A percentile compares a stretch with the other conserved stretches of the same genome.
These are phyloP conservation scores for Bombus sibiricus DNA, from an alignment of 1,140 invertebrate species.

Conservation along the genomic window DNA sequence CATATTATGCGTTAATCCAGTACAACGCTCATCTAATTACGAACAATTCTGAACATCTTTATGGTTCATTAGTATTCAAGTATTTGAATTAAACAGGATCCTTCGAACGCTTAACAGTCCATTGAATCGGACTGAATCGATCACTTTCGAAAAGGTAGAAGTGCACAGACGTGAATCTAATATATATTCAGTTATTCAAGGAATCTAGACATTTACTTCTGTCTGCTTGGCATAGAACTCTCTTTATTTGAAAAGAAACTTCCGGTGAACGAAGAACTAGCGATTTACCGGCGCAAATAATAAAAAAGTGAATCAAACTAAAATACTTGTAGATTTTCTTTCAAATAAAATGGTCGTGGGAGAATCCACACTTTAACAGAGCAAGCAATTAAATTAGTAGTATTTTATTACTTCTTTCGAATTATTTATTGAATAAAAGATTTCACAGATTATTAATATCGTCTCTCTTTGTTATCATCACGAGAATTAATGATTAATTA, in stretches of 20 bases:
- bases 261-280: background rate
- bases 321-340: too few relatives aligned
- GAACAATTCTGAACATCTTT: background rate
- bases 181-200: conserved; percentile 21
- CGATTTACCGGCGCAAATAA: background rate
- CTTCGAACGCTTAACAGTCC: background rate
- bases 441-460: too few relatives aligned
- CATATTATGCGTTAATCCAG: background rate
- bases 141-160: background rate
- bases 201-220: background rate
- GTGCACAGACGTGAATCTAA: background rate
- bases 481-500: too few relatives aligned
- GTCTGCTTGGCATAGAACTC: too few relatives aligned
- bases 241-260: background rate
- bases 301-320: background rate
- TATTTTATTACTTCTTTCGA: too few relatives aligned
- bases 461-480: too few relatives aligned
- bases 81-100: conserved; percentile 21
- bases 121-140: conserved; percentile 20
- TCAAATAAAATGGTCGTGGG: too few relatives aligned
- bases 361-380: too few relatives aligned
- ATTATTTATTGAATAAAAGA: too few relatives aligned
- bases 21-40: background rate
- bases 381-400: too few relatives aligned
- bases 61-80: conserved; percentile 19